These are phyloP conservation scores for Papio anubis DNA, from an alignment of 2,113 vertebrate genomes.

Conservation along the genomic window DNA sequence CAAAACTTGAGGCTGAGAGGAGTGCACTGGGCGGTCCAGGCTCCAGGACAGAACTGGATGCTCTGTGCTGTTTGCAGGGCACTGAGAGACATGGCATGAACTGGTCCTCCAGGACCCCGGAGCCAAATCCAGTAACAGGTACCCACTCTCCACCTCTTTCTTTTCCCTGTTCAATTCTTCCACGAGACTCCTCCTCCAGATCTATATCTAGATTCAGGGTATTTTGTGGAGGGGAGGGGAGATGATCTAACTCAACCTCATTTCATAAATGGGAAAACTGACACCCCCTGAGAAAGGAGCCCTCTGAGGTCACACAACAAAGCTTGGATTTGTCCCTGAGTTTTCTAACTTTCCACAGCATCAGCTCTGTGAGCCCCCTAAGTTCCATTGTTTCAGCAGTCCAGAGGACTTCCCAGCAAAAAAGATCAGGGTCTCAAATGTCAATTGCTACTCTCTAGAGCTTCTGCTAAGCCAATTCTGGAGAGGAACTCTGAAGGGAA, in stretches of 20 bases:
- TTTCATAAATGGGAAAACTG: constrained; percentile 16
- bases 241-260: not conserved
- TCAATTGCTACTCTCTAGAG: not conserved
- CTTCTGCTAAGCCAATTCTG: not conserved
- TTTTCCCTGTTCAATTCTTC: not conserved
- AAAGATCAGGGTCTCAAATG: not conserved
- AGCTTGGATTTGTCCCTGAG: not conserved
- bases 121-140: constrained; percentile 10
- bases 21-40: not conserved
- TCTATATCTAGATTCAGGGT: not conserved
- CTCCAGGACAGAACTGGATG: not conserved
- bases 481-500: not conserved
- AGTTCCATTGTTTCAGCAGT: not conserved
- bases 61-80: constrained; percentile 43
- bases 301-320: not conserved
- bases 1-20: not conserved
- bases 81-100: not conserved
- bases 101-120: not conserved
- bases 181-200: not conserved
- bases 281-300: not conserved
- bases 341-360: not conserved
- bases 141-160: not conserved
- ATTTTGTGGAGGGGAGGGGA: not conserved
- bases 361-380: not conserved
- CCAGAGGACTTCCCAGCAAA: not conserved